A percentile compares a stretch with the other conserved stretches of the same genome.
Conservation (phyloP, 1,140 invertebrate genomes). For the Trachelipus rathkii region DNA sequence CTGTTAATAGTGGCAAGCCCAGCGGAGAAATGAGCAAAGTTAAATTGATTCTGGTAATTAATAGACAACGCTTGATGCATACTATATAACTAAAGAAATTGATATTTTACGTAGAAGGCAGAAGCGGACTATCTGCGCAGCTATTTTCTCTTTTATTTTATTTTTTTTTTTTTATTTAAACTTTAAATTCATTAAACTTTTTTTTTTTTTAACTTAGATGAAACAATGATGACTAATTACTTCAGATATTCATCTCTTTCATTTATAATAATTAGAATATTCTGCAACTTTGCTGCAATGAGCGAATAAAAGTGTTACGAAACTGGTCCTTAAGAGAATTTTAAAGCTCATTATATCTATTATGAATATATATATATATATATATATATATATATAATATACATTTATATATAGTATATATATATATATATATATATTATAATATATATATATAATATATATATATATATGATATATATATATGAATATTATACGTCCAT, state of each 20-base stretch:
- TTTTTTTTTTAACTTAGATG: neutral
- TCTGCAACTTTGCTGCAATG: too few species aligned
- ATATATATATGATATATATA: too few species aligned
- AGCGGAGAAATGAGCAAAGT: constrained; percentile 1
- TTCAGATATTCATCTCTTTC: constrained; percentile 7
- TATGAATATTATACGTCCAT: too few species aligned
- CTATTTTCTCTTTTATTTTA: neutral
- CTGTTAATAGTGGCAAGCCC: constrained; percentile 3
- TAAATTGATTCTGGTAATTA: constrained; percentile 12
- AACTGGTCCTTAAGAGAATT: too few species aligned
- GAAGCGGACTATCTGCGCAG: neutral
- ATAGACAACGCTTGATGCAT: constrained; percentile 5
- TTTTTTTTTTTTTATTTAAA: neutral
- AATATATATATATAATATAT: too few species aligned
- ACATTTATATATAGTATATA: too few species aligned
- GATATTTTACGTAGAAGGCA: neutral
- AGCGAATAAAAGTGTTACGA: too few species aligned
- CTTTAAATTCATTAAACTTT: constrained; percentile 6
- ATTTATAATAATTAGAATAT: constrained; percentile 10
- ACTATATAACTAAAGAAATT: constrained; percentile 3
- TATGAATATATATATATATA: too few species aligned
- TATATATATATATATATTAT: too few species aligned
- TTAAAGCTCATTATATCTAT: too few species aligned
- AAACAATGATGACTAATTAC: constrained; percentile 3
- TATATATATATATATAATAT: too few species aligned